Conservation (phyloP, 2,113 vertebrate species). For the Podarcis raffonei region DNA sequence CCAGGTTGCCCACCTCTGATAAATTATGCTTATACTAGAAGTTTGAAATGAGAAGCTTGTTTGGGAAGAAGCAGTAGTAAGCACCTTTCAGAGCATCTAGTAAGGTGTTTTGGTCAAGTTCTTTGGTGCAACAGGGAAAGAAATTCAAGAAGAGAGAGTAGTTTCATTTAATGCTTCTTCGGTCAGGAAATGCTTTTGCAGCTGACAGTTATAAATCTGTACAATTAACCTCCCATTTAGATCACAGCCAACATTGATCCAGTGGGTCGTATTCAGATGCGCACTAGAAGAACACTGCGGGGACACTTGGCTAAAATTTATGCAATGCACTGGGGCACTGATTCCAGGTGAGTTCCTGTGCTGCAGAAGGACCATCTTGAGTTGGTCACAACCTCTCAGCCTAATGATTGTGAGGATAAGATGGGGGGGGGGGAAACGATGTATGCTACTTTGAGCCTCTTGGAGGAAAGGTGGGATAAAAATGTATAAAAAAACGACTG, state of each 20-base stretch:
- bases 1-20: not conserved
- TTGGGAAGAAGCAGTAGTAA: no score
- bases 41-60: not conserved
- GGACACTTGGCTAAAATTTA: conserved; percentile 99
- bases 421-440: no score
- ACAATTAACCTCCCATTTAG: conserved; percentile 67
- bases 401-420: no score
- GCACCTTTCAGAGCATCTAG: not conserved
- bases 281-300: conserved; percentile 95
- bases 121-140: no score
- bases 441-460: no score
- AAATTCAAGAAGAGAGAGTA: not conserved
- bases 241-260: conserved; percentile 99
- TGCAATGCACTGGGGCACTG: conserved; percentile 99
- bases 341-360: conserved; percentile 87
- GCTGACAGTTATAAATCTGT: not conserved
- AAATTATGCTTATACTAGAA: not conserved
- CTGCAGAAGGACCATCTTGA: accelerated
- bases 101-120: not conserved
- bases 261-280: conserved; percentile 98
- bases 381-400: no score
- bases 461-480: no score
- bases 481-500: not conserved
- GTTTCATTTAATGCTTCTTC: not conserved
- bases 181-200: not conserved